These are phyloP conservation scores for Danionella dracula DNA, from an alignment of 2,797 vertebrate species.

Conservation along the genomic window DNA sequence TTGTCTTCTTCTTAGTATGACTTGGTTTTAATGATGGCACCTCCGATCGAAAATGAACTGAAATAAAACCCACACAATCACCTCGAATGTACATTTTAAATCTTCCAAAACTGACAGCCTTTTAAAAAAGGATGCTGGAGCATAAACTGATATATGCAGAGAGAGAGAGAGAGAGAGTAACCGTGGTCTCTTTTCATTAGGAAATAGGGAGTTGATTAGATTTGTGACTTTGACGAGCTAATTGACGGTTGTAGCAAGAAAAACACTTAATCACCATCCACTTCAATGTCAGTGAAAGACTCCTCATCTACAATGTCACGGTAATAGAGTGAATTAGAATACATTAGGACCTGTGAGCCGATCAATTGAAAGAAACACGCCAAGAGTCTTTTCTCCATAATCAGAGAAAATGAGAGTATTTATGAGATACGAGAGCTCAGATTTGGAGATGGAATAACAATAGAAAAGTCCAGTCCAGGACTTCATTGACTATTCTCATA, in stretches of 20 bases:
- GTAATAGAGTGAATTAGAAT: slow-evolving; percentile 70
- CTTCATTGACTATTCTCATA: background rate
- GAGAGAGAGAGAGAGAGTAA: slow-evolving; percentile 5
- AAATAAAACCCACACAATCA: no score
- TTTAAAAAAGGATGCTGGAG: no score
- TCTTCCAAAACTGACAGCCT: no score
- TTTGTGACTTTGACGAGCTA: slow-evolving; percentile 75
- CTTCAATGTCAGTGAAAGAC: slow-evolving; percentile 48
- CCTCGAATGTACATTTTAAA: no score
- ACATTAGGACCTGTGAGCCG: slow-evolving; percentile 52
- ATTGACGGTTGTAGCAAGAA: slow-evolving; percentile 68
- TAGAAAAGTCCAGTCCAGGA: background rate
- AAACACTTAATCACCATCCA: slow-evolving; percentile 68
- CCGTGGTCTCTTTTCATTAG: slow-evolving; percentile 51
- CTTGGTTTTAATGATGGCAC: no score
- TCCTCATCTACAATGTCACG: slow-evolving; percentile 63
- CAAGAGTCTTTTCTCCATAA: background rate
- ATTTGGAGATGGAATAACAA: background rate
- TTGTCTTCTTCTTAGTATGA: no score
- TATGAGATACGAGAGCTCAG: background rate
- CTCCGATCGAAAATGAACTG: no score
- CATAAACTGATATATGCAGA: background rate
- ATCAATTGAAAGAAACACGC: slow-evolving; percentile 15
- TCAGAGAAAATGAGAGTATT: slow-evolving; percentile 12
- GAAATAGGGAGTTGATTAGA: slow-evolving; percentile 67